Evolutionary conservation across 2,888 invertebrate genomes (phyloP).

Genomic region (Mycogona germanica): DNA sequence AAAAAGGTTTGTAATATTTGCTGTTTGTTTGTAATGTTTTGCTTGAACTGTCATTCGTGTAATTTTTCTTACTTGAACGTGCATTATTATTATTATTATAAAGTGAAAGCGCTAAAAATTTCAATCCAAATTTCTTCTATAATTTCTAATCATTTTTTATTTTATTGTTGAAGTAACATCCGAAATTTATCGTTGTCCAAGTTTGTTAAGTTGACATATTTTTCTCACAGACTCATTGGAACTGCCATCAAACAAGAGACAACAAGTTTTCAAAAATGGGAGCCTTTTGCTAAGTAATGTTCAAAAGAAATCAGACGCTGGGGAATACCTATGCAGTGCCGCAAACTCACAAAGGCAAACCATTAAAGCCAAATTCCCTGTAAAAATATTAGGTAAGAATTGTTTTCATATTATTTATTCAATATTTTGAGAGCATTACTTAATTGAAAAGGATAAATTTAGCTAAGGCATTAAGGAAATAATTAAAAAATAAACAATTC

Average conservation of each 20-base stretch:
- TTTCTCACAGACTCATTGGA: slow-evolving; percentile 5
- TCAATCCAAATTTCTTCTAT: not conserved
- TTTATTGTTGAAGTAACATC: not conserved
- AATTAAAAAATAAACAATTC: too few relatives aligned
- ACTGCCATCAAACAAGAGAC: slow-evolving; percentile 5
- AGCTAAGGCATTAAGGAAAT: too few relatives aligned
- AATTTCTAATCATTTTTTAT: too few relatives aligned
- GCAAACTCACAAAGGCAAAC: slow-evolving; percentile 5
- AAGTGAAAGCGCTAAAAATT: not conserved
- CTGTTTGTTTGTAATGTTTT: too few relatives aligned
- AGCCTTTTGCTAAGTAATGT: slow-evolving; percentile 7
- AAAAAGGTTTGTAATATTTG: slow-evolving; percentile 41
- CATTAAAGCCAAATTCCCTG: not conserved
- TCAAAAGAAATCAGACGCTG: not conserved
- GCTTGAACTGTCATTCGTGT: too few relatives aligned
- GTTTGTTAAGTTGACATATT: not conserved
- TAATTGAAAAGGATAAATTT: too few relatives aligned
- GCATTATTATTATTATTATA: too few relatives aligned
- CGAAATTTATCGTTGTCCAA: not conserved
- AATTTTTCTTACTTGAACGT: too few relatives aligned
- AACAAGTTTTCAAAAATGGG: slow-evolving; percentile 8
- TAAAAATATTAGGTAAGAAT: not conserved
- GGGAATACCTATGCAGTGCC: slow-evolving; percentile 12
- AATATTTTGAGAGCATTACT: too few relatives aligned
- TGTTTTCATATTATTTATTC: not conserved